Evolutionary conservation across 2,888 invertebrate genomes (phyloP).

Genomic region (Microctonus brassicae): DNA sequence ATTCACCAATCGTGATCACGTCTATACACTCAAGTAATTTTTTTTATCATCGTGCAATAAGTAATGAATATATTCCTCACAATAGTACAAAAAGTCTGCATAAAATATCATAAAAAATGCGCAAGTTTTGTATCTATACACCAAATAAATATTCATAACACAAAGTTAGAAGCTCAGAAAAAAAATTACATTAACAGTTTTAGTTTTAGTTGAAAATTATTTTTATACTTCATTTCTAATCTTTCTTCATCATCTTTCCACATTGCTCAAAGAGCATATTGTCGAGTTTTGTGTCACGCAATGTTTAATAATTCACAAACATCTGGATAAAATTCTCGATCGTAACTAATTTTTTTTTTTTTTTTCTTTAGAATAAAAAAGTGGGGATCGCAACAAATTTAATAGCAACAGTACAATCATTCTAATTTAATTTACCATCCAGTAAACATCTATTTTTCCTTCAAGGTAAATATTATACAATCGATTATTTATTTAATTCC

Average conservation of each 20-base stretch:
- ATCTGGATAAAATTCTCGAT: not conserved
- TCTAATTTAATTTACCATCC: not conserved
- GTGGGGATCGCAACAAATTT: not conserved
- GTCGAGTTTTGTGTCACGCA: not conserved
- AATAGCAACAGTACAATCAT: not conserved
- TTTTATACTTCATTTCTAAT: not conserved
- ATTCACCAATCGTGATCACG: no score
- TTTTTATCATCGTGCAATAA: no score
- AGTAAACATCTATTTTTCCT: not conserved
- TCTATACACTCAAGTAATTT: no score
- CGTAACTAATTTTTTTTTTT: not conserved
- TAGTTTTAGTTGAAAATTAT: not conserved
- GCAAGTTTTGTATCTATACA: not conserved
- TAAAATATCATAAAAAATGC: no score
- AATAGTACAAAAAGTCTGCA: no score
- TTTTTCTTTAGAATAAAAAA: no score
- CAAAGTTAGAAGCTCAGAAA: not conserved
- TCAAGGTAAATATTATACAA: not conserved
- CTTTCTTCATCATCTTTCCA: not conserved
- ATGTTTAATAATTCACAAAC: not conserved
- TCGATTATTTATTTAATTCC: not conserved
- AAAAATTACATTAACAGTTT: not conserved
- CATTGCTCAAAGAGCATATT: not conserved
- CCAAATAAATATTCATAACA: not conserved
- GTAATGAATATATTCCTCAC: no score